These are phyloP conservation scores for Macrocentrus cingulum DNA, from an alignment of 1,140 invertebrate species.

Conservation along the genomic window DNA sequence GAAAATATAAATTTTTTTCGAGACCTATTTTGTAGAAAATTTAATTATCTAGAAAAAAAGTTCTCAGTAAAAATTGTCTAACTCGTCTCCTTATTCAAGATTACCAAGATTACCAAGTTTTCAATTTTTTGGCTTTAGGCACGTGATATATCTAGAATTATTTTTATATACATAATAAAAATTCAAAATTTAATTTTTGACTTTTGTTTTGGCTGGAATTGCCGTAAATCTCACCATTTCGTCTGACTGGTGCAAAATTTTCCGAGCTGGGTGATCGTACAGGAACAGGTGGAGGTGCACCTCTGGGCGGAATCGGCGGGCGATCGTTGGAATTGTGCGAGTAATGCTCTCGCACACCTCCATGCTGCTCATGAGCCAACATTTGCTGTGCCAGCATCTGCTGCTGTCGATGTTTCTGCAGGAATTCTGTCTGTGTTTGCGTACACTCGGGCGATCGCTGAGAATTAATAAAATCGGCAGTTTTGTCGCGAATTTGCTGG, in stretches of 20 bases:
- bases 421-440: slow-evolving; percentile 31
- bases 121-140: too few species aligned
- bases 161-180: too few species aligned
- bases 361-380: slow-evolving; percentile 42
- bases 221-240: slow-evolving; percentile 45
- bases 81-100: too few species aligned
- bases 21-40: too few species aligned
- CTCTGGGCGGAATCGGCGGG: slow-evolving; percentile 62
- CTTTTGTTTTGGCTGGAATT: too few species aligned
- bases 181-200: too few species aligned
- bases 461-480: slow-evolving; percentile 33
- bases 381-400: slow-evolving; percentile 36
- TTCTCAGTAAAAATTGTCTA: too few species aligned
- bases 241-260: slow-evolving; percentile 43
- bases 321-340: slow-evolving; percentile 52
- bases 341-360: slow-evolving; percentile 40
- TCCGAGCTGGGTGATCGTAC: slow-evolving; percentile 49
- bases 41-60: too few species aligned
- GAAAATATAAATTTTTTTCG: too few species aligned
- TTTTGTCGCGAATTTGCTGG: slow-evolving; percentile 43
- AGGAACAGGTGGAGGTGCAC: slow-evolving; percentile 60
- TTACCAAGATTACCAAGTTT: too few species aligned
- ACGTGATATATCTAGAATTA: too few species aligned
- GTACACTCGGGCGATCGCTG: slow-evolving; percentile 32
- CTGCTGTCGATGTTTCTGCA: slow-evolving; percentile 41